Conservation (phyloP, 2,113 vertebrate genomes). For the Scolopax mira region DNA sequence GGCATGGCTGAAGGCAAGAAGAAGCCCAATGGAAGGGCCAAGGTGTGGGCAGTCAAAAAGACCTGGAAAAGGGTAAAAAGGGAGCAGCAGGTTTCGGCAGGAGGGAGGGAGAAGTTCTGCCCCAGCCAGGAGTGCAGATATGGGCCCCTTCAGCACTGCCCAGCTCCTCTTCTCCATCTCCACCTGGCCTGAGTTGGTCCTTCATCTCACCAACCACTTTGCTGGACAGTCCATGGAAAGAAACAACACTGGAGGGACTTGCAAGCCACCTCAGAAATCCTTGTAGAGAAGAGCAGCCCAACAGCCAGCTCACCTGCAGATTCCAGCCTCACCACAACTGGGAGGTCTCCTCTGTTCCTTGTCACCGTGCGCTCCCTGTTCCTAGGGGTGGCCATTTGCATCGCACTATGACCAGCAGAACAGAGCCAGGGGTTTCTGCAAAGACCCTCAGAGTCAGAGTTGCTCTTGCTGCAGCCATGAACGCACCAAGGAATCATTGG, state of each 20-base stretch:
- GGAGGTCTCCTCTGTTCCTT: not conserved
- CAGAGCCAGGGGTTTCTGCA: not conserved
- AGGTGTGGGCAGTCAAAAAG: not conserved
- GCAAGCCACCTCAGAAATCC: not conserved
- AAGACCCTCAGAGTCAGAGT: not conserved
- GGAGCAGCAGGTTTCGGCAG: not conserved
- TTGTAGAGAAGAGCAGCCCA: not conserved
- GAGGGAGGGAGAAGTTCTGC: not conserved
- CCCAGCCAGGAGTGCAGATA: not conserved
- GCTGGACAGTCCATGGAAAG: not conserved
- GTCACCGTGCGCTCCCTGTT: not conserved
- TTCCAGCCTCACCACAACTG: too few species aligned
- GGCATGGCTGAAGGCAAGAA: not conserved
- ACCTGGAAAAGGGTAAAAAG: not conserved
- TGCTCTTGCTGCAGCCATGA: not conserved
- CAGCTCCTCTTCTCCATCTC: not conserved
- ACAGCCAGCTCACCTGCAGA: not conserved
- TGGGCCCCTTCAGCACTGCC: not conserved
- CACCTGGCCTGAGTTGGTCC: fast-evolving
- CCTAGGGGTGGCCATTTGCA: not conserved
- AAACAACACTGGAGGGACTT: not conserved
- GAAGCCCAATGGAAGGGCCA: not conserved
- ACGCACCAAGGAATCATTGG: not conserved
- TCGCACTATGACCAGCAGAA: not conserved
- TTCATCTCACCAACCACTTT: not conserved